A percentile compares a stretch with the other conserved stretches of the same genome.
Evolutionary conservation across 1,140 invertebrate species (phyloP).

Genomic region (Phymorhynchus buccinoides): DNA sequence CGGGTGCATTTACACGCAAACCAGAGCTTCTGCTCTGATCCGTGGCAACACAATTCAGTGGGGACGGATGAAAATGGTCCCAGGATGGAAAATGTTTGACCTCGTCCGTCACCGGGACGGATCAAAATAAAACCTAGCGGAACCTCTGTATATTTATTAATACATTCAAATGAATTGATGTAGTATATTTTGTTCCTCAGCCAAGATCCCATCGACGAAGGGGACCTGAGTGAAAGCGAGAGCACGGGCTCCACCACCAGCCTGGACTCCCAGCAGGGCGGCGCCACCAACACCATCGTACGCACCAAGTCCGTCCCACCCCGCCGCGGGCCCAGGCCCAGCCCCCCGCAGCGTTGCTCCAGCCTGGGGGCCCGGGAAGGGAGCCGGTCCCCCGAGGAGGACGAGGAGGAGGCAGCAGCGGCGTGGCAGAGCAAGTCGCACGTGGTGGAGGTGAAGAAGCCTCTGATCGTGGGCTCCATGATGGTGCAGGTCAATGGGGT

Average conservation of each 20-base stretch:
- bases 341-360: constrained; percentile 46
- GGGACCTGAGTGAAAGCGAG: constrained; percentile 42
- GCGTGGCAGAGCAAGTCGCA: not conserved
- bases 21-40: too few species aligned
- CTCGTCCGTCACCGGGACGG: too few species aligned
- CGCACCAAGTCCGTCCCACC: not conserved
- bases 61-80: too few species aligned
- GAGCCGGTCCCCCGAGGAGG: not conserved
- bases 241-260: constrained; percentile 53
- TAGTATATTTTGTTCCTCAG: too few species aligned
- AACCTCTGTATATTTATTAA: too few species aligned
- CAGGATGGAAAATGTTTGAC: too few species aligned
- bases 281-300: not conserved
- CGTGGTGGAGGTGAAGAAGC: not conserved
- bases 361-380: constrained; percentile 39
- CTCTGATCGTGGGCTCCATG: not conserved
- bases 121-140: too few species aligned
- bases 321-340: constrained; percentile 39
- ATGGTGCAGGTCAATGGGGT: constrained; percentile 1
- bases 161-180: too few species aligned
- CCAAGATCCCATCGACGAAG: constrained; percentile 2
- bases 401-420: not conserved
- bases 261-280: constrained; percentile 49
- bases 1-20: too few species aligned
- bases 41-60: too few species aligned